Evolutionary conservation across 2,113 vertebrate species (phyloP).

Genomic region (Crocuta crocuta): DNA sequence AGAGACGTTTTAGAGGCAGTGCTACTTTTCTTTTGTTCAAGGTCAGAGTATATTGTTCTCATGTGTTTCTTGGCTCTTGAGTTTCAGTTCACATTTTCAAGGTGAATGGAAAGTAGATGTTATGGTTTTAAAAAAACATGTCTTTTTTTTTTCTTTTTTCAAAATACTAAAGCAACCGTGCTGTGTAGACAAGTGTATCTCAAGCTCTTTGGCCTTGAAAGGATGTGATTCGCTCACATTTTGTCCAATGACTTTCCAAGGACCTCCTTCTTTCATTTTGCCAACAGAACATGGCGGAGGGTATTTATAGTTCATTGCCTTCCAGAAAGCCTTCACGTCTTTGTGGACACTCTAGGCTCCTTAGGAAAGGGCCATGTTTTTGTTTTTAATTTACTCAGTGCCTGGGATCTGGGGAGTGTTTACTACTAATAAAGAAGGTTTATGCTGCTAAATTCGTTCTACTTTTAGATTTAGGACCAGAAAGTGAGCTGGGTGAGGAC

Average conservation of each 20-base stretch:
- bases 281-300: not conserved
- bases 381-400: not conserved
- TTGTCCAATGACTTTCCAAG: not conserved
- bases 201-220: not conserved
- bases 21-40: not conserved
- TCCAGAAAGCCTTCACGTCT: not conserved
- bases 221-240: not conserved
- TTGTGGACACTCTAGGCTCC: not conserved
- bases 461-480: not conserved
- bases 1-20: not conserved
- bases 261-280: not conserved
- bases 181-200: not conserved
- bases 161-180: not conserved
- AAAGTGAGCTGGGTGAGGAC: not conserved
- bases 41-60: not conserved
- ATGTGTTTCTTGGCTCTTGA: not conserved
- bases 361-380: not conserved
- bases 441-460: not conserved
- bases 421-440: not conserved
- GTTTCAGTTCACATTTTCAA: slow-evolving; percentile 45
- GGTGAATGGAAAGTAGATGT: slow-evolving; percentile 2
- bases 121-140: not conserved
- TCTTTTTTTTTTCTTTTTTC: slow-evolving; percentile 11
- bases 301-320: not conserved
- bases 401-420: not conserved